Evolutionary conservation across 2,888 invertebrate genomes (phyloP).

Genomic region (Caradrina clavipalpis): DNA sequence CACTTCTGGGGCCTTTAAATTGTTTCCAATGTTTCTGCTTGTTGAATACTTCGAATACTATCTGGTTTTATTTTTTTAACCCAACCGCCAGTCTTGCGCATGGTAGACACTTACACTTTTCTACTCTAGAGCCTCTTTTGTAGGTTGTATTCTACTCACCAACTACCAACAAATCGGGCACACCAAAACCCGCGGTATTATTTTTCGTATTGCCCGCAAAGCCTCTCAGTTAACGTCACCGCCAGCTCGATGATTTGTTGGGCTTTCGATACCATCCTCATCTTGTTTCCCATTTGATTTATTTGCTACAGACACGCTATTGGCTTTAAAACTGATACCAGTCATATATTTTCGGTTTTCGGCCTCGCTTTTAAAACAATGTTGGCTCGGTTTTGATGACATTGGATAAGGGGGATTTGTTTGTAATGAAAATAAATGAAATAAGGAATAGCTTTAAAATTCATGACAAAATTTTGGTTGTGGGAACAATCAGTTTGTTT

Average conservation of each 20-base stretch:
- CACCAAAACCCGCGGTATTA: slow-evolving; percentile 32
- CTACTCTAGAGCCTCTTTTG: background rate
- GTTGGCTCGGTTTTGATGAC: slow-evolving; percentile 28
- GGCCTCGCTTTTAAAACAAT: slow-evolving; percentile 47
- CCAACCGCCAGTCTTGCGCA: too few relatives aligned
- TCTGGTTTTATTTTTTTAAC: too few relatives aligned
- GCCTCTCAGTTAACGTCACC: slow-evolving; percentile 58
- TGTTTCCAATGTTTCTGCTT: too few relatives aligned
- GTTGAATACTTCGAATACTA: background rate
- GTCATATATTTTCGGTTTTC: slow-evolving; percentile 46
- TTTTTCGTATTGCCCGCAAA: slow-evolving; percentile 38
- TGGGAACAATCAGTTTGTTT: background rate
- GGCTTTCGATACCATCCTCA: slow-evolving; percentile 66
- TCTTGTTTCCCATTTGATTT: slow-evolving; percentile 70
- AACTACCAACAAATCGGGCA: background rate
- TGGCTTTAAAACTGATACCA: slow-evolving; percentile 59
- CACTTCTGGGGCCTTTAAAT: too few relatives aligned
- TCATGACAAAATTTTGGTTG: background rate
- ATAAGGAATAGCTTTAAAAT: background rate
- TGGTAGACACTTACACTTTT: too few relatives aligned
- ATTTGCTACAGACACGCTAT: slow-evolving; percentile 60
- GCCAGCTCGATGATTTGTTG: slow-evolving; percentile 69
- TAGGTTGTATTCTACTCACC: slow-evolving; percentile 10
- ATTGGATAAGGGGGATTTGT: slow-evolving; percentile 16
- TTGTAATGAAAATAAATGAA: slow-evolving; percentile 4